Evolutionary conservation across 2,113 vertebrate species (phyloP), one percentile per base, ranked within the genome.

Genomic region (Amphiprion percula): DNA sequence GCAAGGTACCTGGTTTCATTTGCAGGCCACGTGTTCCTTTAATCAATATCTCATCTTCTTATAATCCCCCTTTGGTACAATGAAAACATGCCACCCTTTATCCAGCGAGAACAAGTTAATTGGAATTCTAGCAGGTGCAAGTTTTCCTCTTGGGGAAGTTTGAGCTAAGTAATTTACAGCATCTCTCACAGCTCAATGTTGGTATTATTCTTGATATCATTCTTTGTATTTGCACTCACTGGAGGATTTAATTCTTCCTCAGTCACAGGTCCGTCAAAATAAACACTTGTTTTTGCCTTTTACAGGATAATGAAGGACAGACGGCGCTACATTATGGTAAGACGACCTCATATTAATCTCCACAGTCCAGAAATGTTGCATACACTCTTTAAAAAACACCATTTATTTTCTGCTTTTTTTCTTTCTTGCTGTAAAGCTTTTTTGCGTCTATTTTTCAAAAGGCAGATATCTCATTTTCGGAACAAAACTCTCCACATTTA

Each of bases 281-380:
- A 68, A 80, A 59, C 11, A n/a, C 65, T 80, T 88, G 55, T 86
- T 79, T 93, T 69, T 95, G 21, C 90, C 79, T 67, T 82, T 96
- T 93, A 8, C 92, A 99, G 98, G 97, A 99, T 11, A 95, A 96
- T 85, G 98, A 99, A 96, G 97, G 97, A 84, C 98, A 99, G 93
- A 99, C 98, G 53, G 96, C 97, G 3, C 94, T 99, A 86, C 97
- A 99, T 95, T 99, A 99, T 55, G 98, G 98, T 99, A 97, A 98
- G 97, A 79, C 79, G 67, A 68, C 55, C 23, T 39, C 5, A 73
- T 46, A 24, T 41, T 50, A 4, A 58, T 62, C 33, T 59, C 8
- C 19, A 1, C 41, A 8, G 19, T 55, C n/a, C 10, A 55, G 37
- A 30, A 64, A 41, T 87, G 24, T 66, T 66, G 16, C n/a, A 39